Percentiles rank a stretch among this genome's conserved stretches.
These are phyloP conservation scores for Mycalesis mineus DNA, from an alignment of 2,888 invertebrate genomes.

Conservation along the genomic window DNA sequence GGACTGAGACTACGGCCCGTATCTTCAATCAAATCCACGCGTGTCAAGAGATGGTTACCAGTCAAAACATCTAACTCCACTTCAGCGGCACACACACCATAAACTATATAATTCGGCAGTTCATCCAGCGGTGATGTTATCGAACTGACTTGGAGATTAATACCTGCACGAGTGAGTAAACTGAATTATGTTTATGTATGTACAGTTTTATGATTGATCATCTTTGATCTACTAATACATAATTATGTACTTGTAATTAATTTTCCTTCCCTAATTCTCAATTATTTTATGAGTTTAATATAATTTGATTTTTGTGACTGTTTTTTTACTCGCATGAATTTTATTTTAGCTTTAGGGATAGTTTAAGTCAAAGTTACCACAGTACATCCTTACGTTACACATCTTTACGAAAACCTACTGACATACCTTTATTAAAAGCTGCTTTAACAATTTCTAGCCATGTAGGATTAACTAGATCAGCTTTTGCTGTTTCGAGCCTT, in stretches of 20 bases:
- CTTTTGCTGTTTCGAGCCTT: conserved; percentile 62
- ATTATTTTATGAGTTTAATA: no score
- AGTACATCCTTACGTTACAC: no score
- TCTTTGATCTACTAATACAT: no score
- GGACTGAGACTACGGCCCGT: conserved; percentile 83
- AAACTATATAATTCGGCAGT: conserved; percentile 71
- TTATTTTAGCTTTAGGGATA: no score
- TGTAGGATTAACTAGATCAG: conserved; percentile 56
- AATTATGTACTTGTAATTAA: no score
- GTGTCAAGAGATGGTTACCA: conserved; percentile 77
- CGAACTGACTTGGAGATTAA: conserved; percentile 76
- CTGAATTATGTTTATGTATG: no score
- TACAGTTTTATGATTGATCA: no score
- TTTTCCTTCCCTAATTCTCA: no score
- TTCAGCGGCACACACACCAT: conserved; percentile 80
- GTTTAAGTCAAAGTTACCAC: no score
- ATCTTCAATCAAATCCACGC: conserved; percentile 83
- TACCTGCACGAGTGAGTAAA: conserved; percentile 39
- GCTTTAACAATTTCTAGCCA: conserved; percentile 74
- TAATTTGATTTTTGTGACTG: no score
- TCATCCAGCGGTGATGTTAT: conserved; percentile 57
- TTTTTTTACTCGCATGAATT: no score
- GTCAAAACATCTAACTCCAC: conserved; percentile 85
- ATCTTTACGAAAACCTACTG: no score
- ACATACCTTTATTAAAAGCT: conserved; percentile 61